Conservation (phyloP, 2,113 vertebrate genomes). For the Mystacornis crossleyi region DNA sequence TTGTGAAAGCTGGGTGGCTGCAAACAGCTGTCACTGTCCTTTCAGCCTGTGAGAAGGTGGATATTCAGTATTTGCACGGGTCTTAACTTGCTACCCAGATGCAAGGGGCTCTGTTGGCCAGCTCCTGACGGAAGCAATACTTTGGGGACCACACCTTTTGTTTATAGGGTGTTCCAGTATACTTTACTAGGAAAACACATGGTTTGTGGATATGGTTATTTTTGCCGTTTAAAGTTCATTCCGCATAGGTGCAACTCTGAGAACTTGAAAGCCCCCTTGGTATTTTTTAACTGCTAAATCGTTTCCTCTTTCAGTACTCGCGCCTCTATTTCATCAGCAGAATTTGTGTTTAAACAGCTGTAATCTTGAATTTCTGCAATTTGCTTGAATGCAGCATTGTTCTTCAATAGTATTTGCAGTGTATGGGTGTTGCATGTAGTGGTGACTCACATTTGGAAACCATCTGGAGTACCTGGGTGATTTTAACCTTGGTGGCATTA, state of each 20-base stretch:
- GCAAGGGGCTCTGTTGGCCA: background rate
- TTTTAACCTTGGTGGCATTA: background rate
- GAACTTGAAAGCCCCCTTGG: background rate
- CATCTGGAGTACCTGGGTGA: background rate
- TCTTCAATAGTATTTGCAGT: constrained; percentile 1
- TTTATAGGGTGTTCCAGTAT: background rate
- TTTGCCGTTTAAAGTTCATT: background rate
- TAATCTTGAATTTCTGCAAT: constrained; percentile 5
- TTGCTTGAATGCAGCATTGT: background rate
- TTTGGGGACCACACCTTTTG: background rate
- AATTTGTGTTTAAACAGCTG: constrained; percentile 37
- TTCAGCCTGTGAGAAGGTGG: background rate
- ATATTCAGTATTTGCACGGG: background rate
- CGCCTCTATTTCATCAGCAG: background rate
- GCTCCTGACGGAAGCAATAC: background rate
- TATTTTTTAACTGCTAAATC: background rate
- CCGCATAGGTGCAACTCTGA: background rate
- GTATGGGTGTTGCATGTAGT: background rate
- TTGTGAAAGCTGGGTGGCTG: background rate
- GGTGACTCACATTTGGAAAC: background rate
- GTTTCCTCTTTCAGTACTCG: constrained; percentile 22
- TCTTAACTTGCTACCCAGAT: background rate
- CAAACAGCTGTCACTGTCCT: background rate
- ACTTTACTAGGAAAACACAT: background rate
- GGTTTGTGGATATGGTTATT: background rate